A percentile compares a stretch with the other conserved stretches of the same genome.
phyloP scores from a whole-genome alignment of 1,140 invertebrate genomes.

The Drosophila hydei region DNA sequence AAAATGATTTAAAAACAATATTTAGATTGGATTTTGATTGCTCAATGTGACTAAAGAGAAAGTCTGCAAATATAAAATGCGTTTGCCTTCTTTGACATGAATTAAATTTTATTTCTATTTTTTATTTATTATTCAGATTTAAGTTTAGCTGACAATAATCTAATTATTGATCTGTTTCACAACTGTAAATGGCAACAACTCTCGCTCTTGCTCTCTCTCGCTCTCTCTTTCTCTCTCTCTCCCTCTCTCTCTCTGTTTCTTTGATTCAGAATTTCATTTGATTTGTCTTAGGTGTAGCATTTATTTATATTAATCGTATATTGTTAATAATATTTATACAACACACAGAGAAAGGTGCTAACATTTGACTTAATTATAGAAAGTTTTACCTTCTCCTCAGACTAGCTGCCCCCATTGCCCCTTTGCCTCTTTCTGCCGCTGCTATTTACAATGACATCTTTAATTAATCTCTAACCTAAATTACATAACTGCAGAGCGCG shows the following conservation, averaged over 20 bases:
- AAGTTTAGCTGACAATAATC: constrained; percentile 68
- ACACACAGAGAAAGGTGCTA: constrained; percentile 45
- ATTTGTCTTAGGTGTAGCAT: constrained; percentile 15
- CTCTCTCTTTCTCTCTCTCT: neutral
- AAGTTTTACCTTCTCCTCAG: constrained; percentile 27
- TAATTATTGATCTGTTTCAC: constrained; percentile 80
- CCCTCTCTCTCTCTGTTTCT: neutral
- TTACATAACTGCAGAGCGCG: constrained; percentile 76
- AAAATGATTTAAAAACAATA: too few relatives aligned
- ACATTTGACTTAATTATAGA: constrained; percentile 76
- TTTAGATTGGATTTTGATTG: too few relatives aligned
- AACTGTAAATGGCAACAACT: constrained; percentile 61
- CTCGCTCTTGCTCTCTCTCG: neutral
- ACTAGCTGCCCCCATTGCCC: constrained; percentile 8
- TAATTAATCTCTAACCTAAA: constrained; percentile 82
- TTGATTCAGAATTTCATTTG: constrained; percentile 16
- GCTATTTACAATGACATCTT: constrained; percentile 73
- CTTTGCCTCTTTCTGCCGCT: neutral
- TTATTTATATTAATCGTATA: constrained; percentile 23
- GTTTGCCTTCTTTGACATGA: constrained; percentile 29
- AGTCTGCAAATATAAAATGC: neutral
- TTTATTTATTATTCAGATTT: constrained; percentile 38
- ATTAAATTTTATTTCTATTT: constrained; percentile 42
- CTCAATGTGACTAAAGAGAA: too few relatives aligned
- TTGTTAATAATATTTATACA: constrained; percentile 39